Conservation (phyloP, 2,113 vertebrate genomes). For the Pleuronectes platessa region DNA sequence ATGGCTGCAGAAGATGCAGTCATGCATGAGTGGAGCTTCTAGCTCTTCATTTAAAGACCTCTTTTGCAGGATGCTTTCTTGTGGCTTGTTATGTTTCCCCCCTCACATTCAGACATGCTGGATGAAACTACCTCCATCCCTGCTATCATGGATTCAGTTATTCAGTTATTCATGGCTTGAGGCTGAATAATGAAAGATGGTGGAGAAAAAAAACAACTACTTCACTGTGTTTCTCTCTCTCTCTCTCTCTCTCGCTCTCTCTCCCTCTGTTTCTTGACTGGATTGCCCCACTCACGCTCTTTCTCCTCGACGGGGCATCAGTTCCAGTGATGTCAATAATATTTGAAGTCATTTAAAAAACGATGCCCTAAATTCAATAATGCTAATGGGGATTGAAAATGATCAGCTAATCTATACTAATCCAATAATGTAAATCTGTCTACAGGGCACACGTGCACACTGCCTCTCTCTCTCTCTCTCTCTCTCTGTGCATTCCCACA, state of each 20-base stretch:
- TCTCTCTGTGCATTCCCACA: neutral
- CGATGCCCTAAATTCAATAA: constrained; percentile 55
- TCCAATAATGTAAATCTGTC: constrained; percentile 17
- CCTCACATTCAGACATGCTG: constrained; percentile 72
- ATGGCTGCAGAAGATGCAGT: constrained; percentile 59
- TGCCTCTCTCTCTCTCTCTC: too few relatives aligned
- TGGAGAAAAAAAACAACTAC: constrained; percentile 35
- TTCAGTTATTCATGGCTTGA: constrained; percentile 78
- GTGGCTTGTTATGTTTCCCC: constrained; percentile 69
- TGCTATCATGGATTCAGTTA: constrained; percentile 68
- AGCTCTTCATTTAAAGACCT: constrained; percentile 73
- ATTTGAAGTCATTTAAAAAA: constrained; percentile 42
- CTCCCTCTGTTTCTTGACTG: constrained; percentile 56
- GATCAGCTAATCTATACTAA: constrained; percentile 55
- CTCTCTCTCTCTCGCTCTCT: constrained; percentile 41
- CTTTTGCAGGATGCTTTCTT: constrained; percentile 68
- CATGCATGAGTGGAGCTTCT: constrained; percentile 66
- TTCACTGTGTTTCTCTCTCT: constrained; percentile 37
- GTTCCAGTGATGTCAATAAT: constrained; percentile 49
- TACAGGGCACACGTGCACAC: too few relatives aligned
- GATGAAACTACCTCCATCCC: constrained; percentile 72
- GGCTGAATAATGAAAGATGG: constrained; percentile 73
- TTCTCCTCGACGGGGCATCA: constrained; percentile 32
- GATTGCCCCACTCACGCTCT: constrained; percentile 48
- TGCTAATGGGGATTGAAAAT: constrained; percentile 60